Evolutionary conservation across 1,140 invertebrate genomes (phyloP), one percentile per base, ranked within the genome.

Genomic region (Goniozus legneri): DNA sequence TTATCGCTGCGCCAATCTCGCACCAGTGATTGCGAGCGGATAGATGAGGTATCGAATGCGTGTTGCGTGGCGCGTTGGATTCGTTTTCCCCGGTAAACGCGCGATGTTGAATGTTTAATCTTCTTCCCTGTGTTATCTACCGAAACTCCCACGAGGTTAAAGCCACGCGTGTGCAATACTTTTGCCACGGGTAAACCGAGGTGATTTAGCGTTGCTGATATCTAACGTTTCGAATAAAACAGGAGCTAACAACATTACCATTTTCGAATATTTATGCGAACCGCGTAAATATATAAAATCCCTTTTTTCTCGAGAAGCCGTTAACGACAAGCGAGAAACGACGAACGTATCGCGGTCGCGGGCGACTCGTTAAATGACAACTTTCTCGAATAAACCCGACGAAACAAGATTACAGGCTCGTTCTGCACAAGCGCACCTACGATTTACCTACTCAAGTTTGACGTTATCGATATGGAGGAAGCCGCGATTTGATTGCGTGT

Each of bases 71-170:
- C 20, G 13, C 36, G 46, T 50, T 50, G 48, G 20, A 43, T 50
- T 50, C 43, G 48, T 50, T 50, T 44, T 39, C 60, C 42, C 56
- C 36, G 62, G 61, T 61, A 65, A 65, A 66, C 62, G 60, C 60
- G 57, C 61, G 60, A 68, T 58, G 52, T 52, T 59, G 41, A 57
- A 61, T 60, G 60, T 63, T 68, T 68, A 68, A 68, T 66, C 64
- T 66, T 46, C 45, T 55, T 41, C 34, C 43, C 38, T 35, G 35
- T 40, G 18, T 46, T 43, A 35, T 21, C 18, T 32, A 38, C 47
- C 33, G 32, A 41, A 57, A 55, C 53, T 51, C 52, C 47, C 49
- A 47, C 44, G 37, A 51, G 49, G 55, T 47, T 51, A 56, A 57
- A 60, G 10, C 24, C 24, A 10, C 24, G 24, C 24, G 10, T 27